Evolutionary conservation across 2,797 vertebrate species (phyloP).

Genomic region (Triplophysa yarkandensis): DNA sequence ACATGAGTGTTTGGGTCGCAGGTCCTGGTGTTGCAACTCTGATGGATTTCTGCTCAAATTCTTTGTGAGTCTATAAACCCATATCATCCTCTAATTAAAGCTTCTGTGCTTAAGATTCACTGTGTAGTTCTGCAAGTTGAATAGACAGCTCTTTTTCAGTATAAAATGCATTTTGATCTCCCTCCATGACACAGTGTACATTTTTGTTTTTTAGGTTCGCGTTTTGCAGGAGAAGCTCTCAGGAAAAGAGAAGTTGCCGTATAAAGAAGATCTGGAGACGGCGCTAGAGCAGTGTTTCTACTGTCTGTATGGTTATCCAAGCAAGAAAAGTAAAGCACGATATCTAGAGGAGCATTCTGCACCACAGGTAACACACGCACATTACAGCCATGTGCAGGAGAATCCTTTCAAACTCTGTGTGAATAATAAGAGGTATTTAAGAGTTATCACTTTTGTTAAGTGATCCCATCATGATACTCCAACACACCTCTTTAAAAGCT

Average conservation of each 20-base stretch:
- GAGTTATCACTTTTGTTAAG: too few species aligned
- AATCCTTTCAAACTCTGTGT: neutral
- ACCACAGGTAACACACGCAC: constrained; percentile 78
- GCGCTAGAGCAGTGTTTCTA: constrained; percentile 97
- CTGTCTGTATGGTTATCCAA: constrained; percentile 92
- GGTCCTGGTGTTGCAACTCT: constrained; percentile 93
- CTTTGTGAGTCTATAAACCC: constrained; percentile 80
- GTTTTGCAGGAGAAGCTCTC: constrained; percentile 90
- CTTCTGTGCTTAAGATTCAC: too few species aligned
- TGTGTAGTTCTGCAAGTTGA: too few species aligned
- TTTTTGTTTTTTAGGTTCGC: constrained; percentile 74
- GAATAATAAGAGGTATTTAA: too few species aligned
- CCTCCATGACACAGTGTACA: neutral
- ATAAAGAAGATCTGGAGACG: constrained; percentile 95
- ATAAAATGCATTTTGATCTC: neutral
- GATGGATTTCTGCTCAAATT: constrained; percentile 92
- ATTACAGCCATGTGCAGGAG: neutral
- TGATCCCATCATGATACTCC: neutral
- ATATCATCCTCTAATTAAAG: neutral
- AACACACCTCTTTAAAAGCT: neutral
- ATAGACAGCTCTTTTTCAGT: too few species aligned
- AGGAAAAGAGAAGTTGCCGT: constrained; percentile 83
- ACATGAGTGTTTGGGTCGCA: constrained; percentile 93
- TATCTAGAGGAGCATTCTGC: constrained; percentile 95
- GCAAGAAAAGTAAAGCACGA: constrained; percentile 97